Evolutionary conservation across 2,888 invertebrate genomes (phyloP).

Genomic region (Aquatica leii): DNA sequence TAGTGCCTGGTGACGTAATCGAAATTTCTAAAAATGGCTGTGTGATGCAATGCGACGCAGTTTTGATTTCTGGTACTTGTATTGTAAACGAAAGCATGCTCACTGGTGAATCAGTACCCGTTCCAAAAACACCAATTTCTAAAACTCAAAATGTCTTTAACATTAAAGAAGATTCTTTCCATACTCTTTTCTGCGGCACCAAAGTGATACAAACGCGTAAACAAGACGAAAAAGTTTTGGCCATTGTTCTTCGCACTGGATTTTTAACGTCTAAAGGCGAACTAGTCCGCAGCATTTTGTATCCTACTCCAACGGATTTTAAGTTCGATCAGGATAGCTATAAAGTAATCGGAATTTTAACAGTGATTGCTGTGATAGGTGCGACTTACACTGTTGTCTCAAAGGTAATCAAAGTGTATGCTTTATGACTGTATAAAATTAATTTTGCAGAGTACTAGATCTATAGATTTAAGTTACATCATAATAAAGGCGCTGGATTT

Average conservation of each 20-base stretch:
- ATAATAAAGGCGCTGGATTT: conserved; percentile 87
- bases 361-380: conserved; percentile 80
- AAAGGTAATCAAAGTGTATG: too few species aligned
- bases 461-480: conserved; percentile 70
- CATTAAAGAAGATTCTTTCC: conserved; percentile 84
- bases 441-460: conserved; percentile 66
- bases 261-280: conserved; percentile 89
- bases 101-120: conserved; percentile 93
- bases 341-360: conserved; percentile 85
- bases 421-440: too few species aligned
- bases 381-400: conserved; percentile 87
- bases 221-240: conserved; percentile 57
- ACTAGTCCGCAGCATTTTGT: conserved; percentile 90
- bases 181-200: conserved; percentile 91
- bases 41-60: conserved; percentile 92
- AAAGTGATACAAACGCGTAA: conserved; percentile 87
- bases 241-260: conserved; percentile 84
- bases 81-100: conserved; percentile 96
- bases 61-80: conserved; percentile 83
- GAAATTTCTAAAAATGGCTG: conserved; percentile 84
- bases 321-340: conserved; percentile 95
- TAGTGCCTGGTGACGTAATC: conserved; percentile 92
- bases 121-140: conserved; percentile 90
- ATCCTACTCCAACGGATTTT: conserved; percentile 95
- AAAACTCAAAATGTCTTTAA: conserved; percentile 73